Base-by-base conservation (phyloP, 2,888 invertebrate genomes). In the Carterocephalus palaemon region DNA sequence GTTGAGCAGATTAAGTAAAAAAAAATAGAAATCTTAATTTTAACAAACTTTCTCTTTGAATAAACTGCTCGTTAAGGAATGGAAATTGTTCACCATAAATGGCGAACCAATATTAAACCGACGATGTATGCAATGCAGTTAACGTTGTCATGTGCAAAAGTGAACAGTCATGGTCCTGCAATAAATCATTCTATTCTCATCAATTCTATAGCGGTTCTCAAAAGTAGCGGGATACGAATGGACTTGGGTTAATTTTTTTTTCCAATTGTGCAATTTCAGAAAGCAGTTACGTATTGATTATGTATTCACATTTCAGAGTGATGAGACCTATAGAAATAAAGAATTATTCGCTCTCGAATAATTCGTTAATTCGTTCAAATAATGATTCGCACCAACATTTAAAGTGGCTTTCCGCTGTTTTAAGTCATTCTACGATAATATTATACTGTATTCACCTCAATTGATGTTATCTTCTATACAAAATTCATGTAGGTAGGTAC, bases 81-180 rank as follows among this genome's bases (percentile, higher is more conserved):
- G 13, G 28, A n/a, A 7, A 28, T n/a, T 15, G n/a, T 28, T 15
- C 13, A 15, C 28, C 12, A 15, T 28, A n/a, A n/a, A n/a, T n/a
- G n/a, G n/a, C n/a, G n/a, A n/a, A n/a, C n/a, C n/a, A n/a, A n/a
- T n/a, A n/a, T n/a, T n/a, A n/a, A n/a, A n/a, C n/a, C 13, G 6
- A 7, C 28, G 28, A 13, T 28, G 12, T 13, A 28, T 7, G 15
- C 3, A n/a, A 15, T 28, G 28, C 13, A 28, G 28, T 28, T 28
- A 28, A 28, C 28, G 13, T 41, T 13, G 24, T 34, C 19, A 28
- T 34, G 34, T 34, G 28, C 34, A 26, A 42, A 42, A 28, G 19
- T 26, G 20, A 8, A 28, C 20, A 42, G 42, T 42, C 42, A 42
- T 42, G 42, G 42, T 42, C 42, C 33, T 42, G 42, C 26, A 34